Base-by-base conservation (phyloP, 2,888 invertebrate genomes). In the Drosophila rellima region DNA sequence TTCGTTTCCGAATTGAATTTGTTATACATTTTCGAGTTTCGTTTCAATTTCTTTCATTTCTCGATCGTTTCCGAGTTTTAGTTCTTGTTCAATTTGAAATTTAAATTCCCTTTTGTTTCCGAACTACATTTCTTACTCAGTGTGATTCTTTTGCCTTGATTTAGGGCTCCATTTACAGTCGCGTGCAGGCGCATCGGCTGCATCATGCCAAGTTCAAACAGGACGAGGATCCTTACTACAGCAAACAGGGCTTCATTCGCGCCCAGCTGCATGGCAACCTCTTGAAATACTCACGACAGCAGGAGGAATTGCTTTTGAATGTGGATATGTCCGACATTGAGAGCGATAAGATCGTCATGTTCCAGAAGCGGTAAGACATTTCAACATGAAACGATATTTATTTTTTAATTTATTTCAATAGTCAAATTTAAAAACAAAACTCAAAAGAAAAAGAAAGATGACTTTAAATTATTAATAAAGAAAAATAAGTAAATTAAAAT, bases 261-360 rank as follows among this genome's bases (percentile, higher is more conserved):
- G 94, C 97, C 1, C 98, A 98, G 85, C 93, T 98, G 17, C 92
- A 95, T 35, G 95, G 96, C 60, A 95, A 97, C 57, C 90, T 97
- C 26, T 91, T 94, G 55, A 94, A 94, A 45, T 94, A 95, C 47
- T 96, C 95, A 59, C 94, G 94, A 0, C 93, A 96, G 69, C 94
- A 95, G 72, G 94, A 95, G 78, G 93, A 94, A 54, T 93, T 96
- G 37, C 94, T 95, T 61, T 93, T 94, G 23, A 92, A 94, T 10
- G 94, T 98, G 40, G 96, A 98, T 81, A 95, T 97, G 94, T 94
- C 95, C 0, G 98, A 98, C 90, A 92, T 98, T 13, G 95, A 96
- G 74, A 92, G 92, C 0, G 98, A 98, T 91, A 93, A 94, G 18
- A 94, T 97, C 20, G 95, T 97, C 6, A 95, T 95, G 94, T 95